Evolutionary conservation across 2,888 invertebrate species (phyloP).

Genomic region (Lapara coniferarum): DNA sequence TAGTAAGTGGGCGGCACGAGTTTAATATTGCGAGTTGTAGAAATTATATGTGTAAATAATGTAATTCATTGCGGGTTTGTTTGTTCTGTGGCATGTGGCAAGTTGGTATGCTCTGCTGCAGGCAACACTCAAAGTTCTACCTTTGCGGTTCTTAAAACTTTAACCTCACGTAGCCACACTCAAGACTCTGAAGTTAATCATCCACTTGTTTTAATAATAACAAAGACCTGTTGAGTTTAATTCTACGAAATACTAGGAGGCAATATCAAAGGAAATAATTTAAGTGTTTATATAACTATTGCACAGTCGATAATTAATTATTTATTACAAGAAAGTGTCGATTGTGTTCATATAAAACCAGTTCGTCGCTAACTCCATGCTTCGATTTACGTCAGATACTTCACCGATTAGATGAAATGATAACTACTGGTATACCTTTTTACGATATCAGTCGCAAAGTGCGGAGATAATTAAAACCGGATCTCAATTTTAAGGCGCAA

Average conservation of each 20-base stretch:
- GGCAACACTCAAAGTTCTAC: conserved; percentile 60
- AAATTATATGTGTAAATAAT: background rate
- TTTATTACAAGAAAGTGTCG: background rate
- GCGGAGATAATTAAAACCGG: background rate
- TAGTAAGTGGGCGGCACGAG: background rate
- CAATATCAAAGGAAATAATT: conserved; percentile 3
- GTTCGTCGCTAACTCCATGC: background rate
- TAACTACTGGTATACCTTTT: conserved; percentile 32
- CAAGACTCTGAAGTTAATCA: conserved; percentile 55
- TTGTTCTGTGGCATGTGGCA: background rate
- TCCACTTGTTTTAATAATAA: conserved; percentile 54
- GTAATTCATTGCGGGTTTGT: conserved; percentile 4
- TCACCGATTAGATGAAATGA: conserved; percentile 44
- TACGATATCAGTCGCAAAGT: background rate
- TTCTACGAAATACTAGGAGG: conserved; percentile 25
- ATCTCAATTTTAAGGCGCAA: background rate
- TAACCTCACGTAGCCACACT: conserved; percentile 51
- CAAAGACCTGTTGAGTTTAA: conserved; percentile 51
- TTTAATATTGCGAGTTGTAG: background rate
- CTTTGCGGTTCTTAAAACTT: conserved; percentile 64
- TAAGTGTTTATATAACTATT: conserved; percentile 11
- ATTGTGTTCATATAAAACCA: background rate
- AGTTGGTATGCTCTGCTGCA: conserved; percentile 49
- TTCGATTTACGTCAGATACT: conserved; percentile 37
- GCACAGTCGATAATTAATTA: background rate